A percentile compares a stretch with the other conserved stretches of the same genome.
Conservation (phyloP, 2,113 vertebrate genomes). For the Phalacrocorax aristotelis region DNA sequence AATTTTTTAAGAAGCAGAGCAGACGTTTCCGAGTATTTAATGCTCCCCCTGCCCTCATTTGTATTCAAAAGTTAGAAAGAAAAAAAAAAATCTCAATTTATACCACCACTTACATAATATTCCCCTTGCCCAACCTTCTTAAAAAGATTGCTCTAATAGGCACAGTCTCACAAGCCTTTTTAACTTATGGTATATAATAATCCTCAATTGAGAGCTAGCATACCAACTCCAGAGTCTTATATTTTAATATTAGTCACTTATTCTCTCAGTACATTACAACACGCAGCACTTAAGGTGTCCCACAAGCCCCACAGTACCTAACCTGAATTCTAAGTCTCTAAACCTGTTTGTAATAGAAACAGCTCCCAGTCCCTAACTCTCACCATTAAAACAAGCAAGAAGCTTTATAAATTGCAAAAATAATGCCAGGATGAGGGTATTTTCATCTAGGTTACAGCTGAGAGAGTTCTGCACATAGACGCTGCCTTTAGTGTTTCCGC, state of each 20-base stretch:
- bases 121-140: not conserved
- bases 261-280: constrained; percentile 6
- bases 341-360: not conserved
- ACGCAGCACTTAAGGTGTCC: not conserved
- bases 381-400: not conserved
- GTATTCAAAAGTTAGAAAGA: not conserved
- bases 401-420: not conserved
- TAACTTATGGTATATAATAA: not conserved
- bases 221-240: not conserved
- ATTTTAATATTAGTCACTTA: constrained; percentile 3
- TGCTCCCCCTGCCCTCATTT: not conserved
- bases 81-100: not conserved
- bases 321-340: not conserved
- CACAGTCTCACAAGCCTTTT: not conserved
- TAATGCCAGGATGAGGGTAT: not conserved
- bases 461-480: not conserved
- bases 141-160: not conserved
- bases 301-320: not conserved
- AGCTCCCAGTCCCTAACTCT: not conserved
- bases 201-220: not conserved
- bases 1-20: not conserved
- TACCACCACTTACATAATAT: not conserved
- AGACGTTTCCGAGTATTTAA: not conserved
- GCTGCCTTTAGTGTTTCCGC: not conserved
- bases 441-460: not conserved